phyloP scores from a whole-genome alignment of 2,797 vertebrate species.

The Knipowitschia caucasica region DNA sequence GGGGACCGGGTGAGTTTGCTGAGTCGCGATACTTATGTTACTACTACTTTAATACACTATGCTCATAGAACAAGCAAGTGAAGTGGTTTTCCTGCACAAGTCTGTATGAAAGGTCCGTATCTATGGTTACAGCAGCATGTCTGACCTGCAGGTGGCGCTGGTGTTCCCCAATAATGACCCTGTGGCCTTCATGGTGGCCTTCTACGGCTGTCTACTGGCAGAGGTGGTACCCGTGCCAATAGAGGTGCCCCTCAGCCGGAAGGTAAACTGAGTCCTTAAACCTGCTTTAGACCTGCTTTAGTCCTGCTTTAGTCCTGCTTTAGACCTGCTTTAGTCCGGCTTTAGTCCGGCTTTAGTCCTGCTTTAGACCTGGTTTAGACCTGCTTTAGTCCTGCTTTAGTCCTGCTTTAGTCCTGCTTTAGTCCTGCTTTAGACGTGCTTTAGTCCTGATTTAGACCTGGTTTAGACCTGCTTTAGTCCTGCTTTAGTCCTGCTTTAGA shows the following conservation, averaged over 20 bases:
- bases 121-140: too few relatives aligned
- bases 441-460: too few relatives aligned
- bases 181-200: constrained; percentile 97
- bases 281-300: not conserved
- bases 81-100: not conserved
- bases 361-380: not conserved
- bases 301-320: not conserved
- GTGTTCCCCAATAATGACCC: constrained; percentile 99
- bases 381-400: not conserved
- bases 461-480: not conserved
- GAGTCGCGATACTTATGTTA: too few relatives aligned
- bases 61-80: too few relatives aligned
- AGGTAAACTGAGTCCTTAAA: too few relatives aligned
- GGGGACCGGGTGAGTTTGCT: constrained; percentile 88
- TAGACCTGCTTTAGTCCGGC: not conserved
- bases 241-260: constrained; percentile 96
- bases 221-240: constrained; percentile 98
- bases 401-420: not conserved
- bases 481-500: too few relatives aligned
- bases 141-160: constrained; percentile 84
- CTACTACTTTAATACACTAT: too few relatives aligned
- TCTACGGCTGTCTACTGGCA: constrained; percentile 95
- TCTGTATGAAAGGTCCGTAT: not conserved
- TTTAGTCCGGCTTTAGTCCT: not conserved
- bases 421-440: too few relatives aligned